Conservation (phyloP, 2,797 vertebrate genomes). For the Sebastes oblongus region DNA sequence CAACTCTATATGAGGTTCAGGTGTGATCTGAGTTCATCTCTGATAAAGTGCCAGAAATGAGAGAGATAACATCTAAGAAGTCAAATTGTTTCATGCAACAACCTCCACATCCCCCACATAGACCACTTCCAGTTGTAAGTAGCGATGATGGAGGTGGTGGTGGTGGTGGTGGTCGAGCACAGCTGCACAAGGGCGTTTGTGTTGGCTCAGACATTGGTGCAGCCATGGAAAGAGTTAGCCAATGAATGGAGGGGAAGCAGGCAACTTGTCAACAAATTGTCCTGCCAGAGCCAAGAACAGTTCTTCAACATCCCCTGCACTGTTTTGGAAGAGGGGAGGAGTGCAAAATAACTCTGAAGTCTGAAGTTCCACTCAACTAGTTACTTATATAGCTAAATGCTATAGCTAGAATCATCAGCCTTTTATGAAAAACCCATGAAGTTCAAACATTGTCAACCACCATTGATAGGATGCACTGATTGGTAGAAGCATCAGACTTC, state of each 20-base stretch:
- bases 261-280: slow-evolving; percentile 19
- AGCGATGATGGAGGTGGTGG: background rate
- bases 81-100: background rate
- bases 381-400: background rate
- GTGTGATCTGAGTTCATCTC: background rate
- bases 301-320: slow-evolving; percentile 26
- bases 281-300: slow-evolving; percentile 33
- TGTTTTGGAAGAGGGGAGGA: slow-evolving; percentile 36
- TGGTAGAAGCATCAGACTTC: background rate
- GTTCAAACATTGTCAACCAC: background rate
- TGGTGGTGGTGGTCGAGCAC: background rate
- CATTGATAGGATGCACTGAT: background rate
- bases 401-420: background rate
- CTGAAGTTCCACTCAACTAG: slow-evolving; percentile 12
- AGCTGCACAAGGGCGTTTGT: slow-evolving; percentile 24
- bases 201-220: slow-evolving; percentile 42
- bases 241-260: slow-evolving; percentile 23
- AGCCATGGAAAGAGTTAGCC: slow-evolving; percentile 54
- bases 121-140: slow-evolving; percentile 8
- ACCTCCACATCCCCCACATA: background rate
- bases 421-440: background rate
- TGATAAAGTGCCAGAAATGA: background rate
- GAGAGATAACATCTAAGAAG: background rate
- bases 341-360: slow-evolving; percentile 4
- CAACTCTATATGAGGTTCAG: background rate